Evolutionary conservation across 2,888 invertebrate genomes (phyloP).

Genomic region (Synanthedon formicaeformis): DNA sequence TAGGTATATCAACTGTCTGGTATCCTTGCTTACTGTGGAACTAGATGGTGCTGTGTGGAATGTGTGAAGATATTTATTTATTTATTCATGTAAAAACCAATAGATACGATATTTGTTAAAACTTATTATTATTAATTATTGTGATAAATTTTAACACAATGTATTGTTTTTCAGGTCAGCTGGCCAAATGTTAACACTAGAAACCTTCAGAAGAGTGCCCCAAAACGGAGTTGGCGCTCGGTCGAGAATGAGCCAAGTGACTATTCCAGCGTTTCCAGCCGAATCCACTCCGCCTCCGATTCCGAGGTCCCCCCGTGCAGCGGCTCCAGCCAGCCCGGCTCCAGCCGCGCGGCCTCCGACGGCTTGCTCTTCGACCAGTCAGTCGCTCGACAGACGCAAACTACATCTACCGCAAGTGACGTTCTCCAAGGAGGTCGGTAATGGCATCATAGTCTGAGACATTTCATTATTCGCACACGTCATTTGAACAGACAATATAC

Average conservation of each 20-base stretch:
- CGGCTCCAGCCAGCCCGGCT: conserved; percentile 47
- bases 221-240: conserved; percentile 45
- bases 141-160: not conserved
- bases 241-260: conserved; percentile 35
- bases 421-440: conserved; percentile 93
- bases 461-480: conserved; percentile 23
- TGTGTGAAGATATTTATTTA: too few species aligned
- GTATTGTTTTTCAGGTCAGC: conserved; percentile 69
- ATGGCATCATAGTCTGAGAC: conserved; percentile 81
- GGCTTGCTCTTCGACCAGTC: conserved; percentile 77
- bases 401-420: conserved; percentile 85
- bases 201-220: conserved; percentile 76
- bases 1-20: too few species aligned
- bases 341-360: conserved; percentile 73
- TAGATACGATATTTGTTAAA: too few species aligned
- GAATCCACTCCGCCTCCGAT: conserved; percentile 56
- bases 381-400: conserved; percentile 72
- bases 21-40: too few species aligned
- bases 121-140: too few species aligned
- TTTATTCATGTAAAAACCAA: too few species aligned
- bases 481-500: conserved; percentile 16
- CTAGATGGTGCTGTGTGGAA: too few species aligned
- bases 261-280: conserved; percentile 28
- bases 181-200: conserved; percentile 77
- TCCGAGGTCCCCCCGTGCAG: conserved; percentile 47